Evolutionary conservation across 1,140 invertebrate species (phyloP), one percentile per base, ranked within the genome.

Genomic region (Idris sp.): DNA sequence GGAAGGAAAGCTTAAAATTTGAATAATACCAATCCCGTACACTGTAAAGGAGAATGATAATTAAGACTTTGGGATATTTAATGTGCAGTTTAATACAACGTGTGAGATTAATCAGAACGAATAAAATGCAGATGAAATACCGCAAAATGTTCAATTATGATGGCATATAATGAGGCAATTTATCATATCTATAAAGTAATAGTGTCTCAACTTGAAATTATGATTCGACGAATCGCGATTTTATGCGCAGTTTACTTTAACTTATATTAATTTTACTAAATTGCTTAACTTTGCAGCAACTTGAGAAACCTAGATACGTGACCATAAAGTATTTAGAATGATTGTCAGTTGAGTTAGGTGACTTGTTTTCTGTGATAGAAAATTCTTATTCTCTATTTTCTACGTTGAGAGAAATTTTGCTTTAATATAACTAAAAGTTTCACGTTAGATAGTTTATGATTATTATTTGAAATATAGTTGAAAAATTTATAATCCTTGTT

Each of bases 221-320:
- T 40, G 40, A 53, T 40, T 16, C 35, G 46, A 9, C n/a, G n/a
- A 51, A 1, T 51, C 38, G 6, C 43, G 51, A 56, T 56, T 56
- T 56, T 33, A 56, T 38, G 49, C 22, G 36, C 49, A 54, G 35
- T 54, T 54, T 54, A 54, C 41, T 41, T 54, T 30, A 26, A 1
- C 33, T n/a, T 53, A 31, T 53, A 53, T 53, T 31, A 53, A 53
- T 53, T 53, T 38, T 38, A 25, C 46, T 36, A 13, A 51, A 51
- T 22, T 25, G 33, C 46, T 51, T 25, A 25, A 36, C 46, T 51
- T 51, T 22, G 46, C 8, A 10, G 44, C 11, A 33, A 48, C 44
- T 48, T 48, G 33, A 16, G 11, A 4, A 31, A 35, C 35, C 31
- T 46, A 31, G 14, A 46, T 46, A 31, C 43, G 26, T 46, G 14